Evolutionary conservation across 2,113 vertebrate species (phyloP), one percentile per base, ranked within the genome.

Genomic region (Zeus faber): DNA sequence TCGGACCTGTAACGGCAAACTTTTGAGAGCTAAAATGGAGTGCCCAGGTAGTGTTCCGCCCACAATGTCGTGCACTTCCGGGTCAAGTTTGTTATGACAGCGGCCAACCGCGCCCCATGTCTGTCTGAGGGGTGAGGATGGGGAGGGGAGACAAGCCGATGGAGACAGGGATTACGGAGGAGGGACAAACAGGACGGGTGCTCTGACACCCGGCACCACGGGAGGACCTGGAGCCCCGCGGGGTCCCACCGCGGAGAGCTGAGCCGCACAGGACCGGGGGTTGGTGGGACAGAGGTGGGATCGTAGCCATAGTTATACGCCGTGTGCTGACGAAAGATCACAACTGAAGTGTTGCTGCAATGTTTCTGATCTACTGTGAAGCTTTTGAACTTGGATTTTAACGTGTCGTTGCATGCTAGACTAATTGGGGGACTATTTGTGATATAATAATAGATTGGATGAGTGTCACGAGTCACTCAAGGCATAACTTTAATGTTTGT

Each of bases 91-190:
- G 75, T 57, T 67, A 66, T 71, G 70, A 67, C 79, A 47, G 62
- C 17, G 48, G 65, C 45, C 68, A 65, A 72, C 60, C 64, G 2
- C 71, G 50, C 58, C 75, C 60, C 60, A 82, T 73, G 82, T 76
- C 85, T 79, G 91, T 93, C 94, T 91, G 91, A 91, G 91, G 94
- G 93, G 93, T 90, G 94, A 96, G 91, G 87, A 83, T 89, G 82
- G 85, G 85, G 87, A 90, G 77, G 33, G 33, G 33, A n/a, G 81
- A 93, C 93, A 97, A 96, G 95, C 93, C 78, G 63, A 96, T 92
- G 93, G 86, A 83, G 87, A 92, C 88, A 91, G 74, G 82, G 89
- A 72, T 72, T 70, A 89, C 79, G 86, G 84, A 85, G 65, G 64
- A 84, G 74, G 86, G 70, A 82, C 80, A 66, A 82, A 58, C 65